Evolutionary conservation across 2,888 invertebrate species (phyloP), one percentile per base, ranked within the genome.

Genomic region (Perithous albicinctus): DNA sequence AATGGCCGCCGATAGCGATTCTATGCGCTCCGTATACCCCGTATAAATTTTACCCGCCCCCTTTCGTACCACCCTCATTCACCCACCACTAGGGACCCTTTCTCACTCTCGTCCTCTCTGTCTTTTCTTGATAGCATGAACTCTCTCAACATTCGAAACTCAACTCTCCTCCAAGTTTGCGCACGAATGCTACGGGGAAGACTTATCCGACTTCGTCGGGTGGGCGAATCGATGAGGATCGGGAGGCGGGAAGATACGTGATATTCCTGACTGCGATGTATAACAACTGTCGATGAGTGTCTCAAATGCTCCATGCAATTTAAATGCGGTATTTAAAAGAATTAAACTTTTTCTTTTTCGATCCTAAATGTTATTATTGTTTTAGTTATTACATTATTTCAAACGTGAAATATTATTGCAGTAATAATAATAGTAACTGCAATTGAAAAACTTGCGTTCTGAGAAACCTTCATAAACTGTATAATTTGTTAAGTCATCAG

Each of bases 1-100:
- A 93, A 92, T 92, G 93, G 93, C 91, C 91, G 89, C 91, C 92
- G 92, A 93, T 92, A 93, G 91, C 92, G 90, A 91, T 91, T 92
- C 92, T 90, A 90, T 89, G 90, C 91, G 90, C 88, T 88, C 85
- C 87, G 87, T 86, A 85, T 84, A 84, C 82, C 85, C 85, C 79
- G 80, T 82, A 86, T 85, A 86, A 85, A 85, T 86, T 84, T 80
- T 70, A 46, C 64, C 75, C 75, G 67, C 51, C 75, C 48, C 82
- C 59, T 73, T 61, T 43, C 66, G 46, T 20, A 46, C 59, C 48
- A 75, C 69, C 70, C 70, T 64, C 73, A 23, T 51, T 78, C 48
- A 80, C 48, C 46, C 56, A 48, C 41, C 35, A 82, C 54, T 70
- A 10, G 7, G n/a, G n/a, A n/a, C n/a, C 67, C 74, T 78, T 78